Percentiles rank a stretch among this genome's conserved stretches.
Conservation (phyloP, 1,140 invertebrate genomes). For the Vanessa atalanta region DNA sequence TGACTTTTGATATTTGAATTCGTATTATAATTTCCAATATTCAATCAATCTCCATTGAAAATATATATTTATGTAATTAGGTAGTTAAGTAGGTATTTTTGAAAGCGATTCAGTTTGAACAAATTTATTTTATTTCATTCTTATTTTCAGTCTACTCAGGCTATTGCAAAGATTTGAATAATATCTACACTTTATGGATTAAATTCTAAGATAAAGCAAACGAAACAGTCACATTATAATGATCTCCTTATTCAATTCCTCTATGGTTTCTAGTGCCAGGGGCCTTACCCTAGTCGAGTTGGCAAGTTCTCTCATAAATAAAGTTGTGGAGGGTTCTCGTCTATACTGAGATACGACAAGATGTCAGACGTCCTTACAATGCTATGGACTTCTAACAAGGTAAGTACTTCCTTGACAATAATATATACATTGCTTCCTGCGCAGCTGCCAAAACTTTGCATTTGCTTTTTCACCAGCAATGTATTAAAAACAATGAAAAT, state of each 20-base stretch:
- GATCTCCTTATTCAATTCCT: constrained; percentile 24
- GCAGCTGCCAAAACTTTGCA: background rate
- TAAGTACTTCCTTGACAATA: background rate
- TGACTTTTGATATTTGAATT: too few species aligned
- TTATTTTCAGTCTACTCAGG: too few species aligned
- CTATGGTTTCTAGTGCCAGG: constrained; percentile 21
- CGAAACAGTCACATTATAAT: constrained; percentile 20
- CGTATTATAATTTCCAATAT: too few species aligned
- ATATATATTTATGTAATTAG: too few species aligned
- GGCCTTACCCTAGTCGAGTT: constrained; percentile 28
- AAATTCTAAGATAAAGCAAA: background rate
- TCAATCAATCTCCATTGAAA: too few species aligned
- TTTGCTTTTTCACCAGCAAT: background rate
- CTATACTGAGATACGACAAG: constrained; percentile 48
- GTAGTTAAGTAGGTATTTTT: too few species aligned
- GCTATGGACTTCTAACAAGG: background rate
- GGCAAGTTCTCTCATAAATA: constrained; percentile 58
- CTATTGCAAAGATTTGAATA: too few species aligned
- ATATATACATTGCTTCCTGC: constrained; percentile 1
- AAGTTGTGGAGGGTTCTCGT: constrained; percentile 53
- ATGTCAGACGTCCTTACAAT: constrained; percentile 28
- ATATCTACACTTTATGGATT: background rate
- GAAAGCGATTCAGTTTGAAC: too few species aligned
- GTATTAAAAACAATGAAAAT: background rate
- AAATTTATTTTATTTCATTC: too few species aligned